A percentile compares a stretch with the other conserved stretches of the same genome.
phyloP scores from a whole-genome alignment of 2,888 invertebrate species.

The Bedellia somnulentella region DNA sequence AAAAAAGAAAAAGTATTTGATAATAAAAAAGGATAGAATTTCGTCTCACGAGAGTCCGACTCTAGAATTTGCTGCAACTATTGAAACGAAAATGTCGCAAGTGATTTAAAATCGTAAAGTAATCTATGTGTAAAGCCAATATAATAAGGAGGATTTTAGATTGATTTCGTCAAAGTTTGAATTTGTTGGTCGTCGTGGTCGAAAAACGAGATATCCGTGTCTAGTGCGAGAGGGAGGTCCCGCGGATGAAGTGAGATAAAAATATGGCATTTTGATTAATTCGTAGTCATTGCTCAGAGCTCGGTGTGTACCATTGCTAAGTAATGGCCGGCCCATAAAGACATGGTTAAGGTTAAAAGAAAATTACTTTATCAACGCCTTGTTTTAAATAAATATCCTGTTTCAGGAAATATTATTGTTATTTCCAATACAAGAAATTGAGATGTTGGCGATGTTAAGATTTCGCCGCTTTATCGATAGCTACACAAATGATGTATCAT shows the following conservation, averaged over 20 bases:
- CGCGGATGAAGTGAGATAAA: constrained; percentile 40
- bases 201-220: constrained; percentile 48
- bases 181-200: constrained; percentile 21
- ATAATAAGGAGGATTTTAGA: no score
- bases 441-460: constrained; percentile 52
- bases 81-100: background rate
- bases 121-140: no score
- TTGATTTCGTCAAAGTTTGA: no score
- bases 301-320: constrained; percentile 60
- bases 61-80: constrained; percentile 35
- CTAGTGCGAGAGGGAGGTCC: constrained; percentile 36
- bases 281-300: constrained; percentile 57
- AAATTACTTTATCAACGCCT: constrained; percentile 63
- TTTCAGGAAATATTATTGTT: constrained; percentile 62
- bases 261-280: constrained; percentile 62
- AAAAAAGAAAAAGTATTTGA: constrained; percentile 48
- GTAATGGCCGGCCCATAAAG: constrained; percentile 62
- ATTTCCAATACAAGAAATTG: constrained; percentile 58
- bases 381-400: constrained; percentile 62
- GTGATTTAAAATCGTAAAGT: background rate
- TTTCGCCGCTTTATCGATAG: constrained; percentile 52
- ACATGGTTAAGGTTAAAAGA: constrained; percentile 62
- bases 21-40: constrained; percentile 54
- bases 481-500: constrained; percentile 53
- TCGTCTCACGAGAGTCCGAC: constrained; percentile 58